Conservation (phyloP, 1,140 invertebrate genomes). For the Hermetia illucens region DNA sequence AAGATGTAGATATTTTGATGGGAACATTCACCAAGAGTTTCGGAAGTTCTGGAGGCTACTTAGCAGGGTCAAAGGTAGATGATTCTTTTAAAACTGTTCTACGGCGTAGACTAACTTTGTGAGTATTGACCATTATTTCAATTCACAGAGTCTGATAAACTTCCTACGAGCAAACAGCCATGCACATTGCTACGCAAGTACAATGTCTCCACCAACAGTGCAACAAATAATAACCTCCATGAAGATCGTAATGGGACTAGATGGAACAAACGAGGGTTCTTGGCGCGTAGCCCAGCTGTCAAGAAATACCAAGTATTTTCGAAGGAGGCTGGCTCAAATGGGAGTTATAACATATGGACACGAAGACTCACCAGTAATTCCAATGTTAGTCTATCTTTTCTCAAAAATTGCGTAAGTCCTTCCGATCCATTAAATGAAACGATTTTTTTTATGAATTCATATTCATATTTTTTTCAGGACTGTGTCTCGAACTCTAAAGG, state of each 20-base stretch:
- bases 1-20: constrained; percentile 93
- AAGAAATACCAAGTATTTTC: constrained; percentile 78
- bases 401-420: constrained; percentile 70
- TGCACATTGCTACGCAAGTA: constrained; percentile 70
- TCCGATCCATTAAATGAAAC: no score
- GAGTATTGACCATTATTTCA: constrained; percentile 12
- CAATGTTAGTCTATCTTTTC: constrained; percentile 86
- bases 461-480: constrained; percentile 37
- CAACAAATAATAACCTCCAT: constrained; percentile 85
- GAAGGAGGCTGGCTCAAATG: constrained; percentile 70
- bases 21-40: constrained; percentile 66
- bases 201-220: constrained; percentile 81
- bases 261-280: constrained; percentile 61
- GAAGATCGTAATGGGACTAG: constrained; percentile 76
- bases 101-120: not conserved
- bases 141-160: constrained; percentile 57
- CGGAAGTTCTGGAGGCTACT: constrained; percentile 92
- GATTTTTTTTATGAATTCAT: constrained; percentile 3
- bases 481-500: constrained; percentile 71
- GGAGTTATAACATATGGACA: constrained; percentile 95
- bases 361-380: constrained; percentile 92
- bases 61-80: constrained; percentile 66
- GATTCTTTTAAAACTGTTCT: not conserved
- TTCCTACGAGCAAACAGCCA: constrained; percentile 71
- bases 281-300: constrained; percentile 60